Conservation (phyloP, 1,140 invertebrate species). For the Aphelenchoides besseyi region DNA sequence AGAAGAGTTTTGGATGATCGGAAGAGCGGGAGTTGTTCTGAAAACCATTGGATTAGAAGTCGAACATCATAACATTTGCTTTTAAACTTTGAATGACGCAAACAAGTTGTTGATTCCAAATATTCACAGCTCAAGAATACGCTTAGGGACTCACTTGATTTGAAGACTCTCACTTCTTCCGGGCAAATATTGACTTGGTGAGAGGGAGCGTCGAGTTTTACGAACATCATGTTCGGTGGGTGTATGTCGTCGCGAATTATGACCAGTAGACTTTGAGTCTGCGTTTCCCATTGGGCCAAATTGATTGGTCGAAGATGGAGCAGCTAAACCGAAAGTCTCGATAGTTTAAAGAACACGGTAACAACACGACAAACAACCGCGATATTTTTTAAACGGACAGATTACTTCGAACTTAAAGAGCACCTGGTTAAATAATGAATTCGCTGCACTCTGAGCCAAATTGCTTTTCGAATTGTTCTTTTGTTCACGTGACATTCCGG, state of each 20-base stretch:
- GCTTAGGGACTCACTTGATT: neutral
- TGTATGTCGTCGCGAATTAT: neutral
- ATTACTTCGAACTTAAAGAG: neutral
- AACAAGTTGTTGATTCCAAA: neutral
- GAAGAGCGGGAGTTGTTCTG: conserved; percentile 1
- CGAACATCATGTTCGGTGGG: neutral
- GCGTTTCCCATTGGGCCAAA: conserved; percentile 16
- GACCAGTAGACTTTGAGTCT: neutral
- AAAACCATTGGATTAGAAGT: neutral
- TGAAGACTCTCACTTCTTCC: neutral
- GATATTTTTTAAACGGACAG: neutral
- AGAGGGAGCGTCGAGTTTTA: neutral
- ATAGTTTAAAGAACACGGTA: neutral
- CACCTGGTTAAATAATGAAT: neutral
- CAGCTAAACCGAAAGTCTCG: neutral
- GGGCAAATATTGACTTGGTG: neutral
- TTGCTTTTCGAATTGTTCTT: neutral
- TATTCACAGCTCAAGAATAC: neutral
- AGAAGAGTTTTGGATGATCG: conserved; percentile 2
- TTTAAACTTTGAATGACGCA: conserved; percentile 14
- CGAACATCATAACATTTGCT: no score
- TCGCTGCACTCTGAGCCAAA: neutral
- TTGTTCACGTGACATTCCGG: neutral
- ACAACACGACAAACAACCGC: neutral
- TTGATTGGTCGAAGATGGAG: neutral